These are phyloP conservation scores for Colletes collaris DNA, from an alignment of 2,888 invertebrate species.

Conservation along the genomic window DNA sequence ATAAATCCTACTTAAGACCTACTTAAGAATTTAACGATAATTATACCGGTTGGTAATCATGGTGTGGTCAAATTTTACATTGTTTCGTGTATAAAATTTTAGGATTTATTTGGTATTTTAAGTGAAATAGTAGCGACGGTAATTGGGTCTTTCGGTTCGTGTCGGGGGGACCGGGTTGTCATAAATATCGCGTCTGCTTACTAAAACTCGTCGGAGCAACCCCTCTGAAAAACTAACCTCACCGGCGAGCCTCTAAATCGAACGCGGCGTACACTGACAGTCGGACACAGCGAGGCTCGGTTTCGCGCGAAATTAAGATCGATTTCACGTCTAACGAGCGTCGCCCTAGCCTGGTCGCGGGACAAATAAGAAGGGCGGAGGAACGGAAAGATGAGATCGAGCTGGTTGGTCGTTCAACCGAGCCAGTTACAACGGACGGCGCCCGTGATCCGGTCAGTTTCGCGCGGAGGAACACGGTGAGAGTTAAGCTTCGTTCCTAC, in stretches of 20 bases:
- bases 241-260: slow-evolving; percentile 38
- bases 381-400: slow-evolving; percentile 58
- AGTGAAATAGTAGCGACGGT: no score
- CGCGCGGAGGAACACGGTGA: slow-evolving; percentile 37
- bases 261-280: slow-evolving; percentile 37
- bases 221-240: slow-evolving; percentile 9
- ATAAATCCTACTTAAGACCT: no score
- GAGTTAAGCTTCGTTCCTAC: slow-evolving; percentile 7
- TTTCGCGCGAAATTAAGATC: slow-evolving; percentile 55
- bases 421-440: slow-evolving; percentile 51
- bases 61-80: no score
- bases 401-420: slow-evolving; percentile 61
- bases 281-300: slow-evolving; percentile 22
- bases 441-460: slow-evolving; percentile 62
- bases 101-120: no score
- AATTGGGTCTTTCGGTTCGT: no score
- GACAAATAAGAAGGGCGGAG: slow-evolving; percentile 49
- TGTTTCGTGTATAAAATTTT: no score
- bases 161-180: slow-evolving; percentile 1
- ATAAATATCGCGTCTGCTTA: slow-evolving; percentile 48
- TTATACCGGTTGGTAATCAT: no score
- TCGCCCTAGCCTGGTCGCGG: slow-evolving; percentile 29
- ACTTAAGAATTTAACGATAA: no score
- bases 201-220: slow-evolving; percentile 31
- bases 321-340: slow-evolving; percentile 56